phyloP scores from a whole-genome alignment of 2,797 vertebrate genomes.

The Pantherophis alleghaniensis region DNA sequence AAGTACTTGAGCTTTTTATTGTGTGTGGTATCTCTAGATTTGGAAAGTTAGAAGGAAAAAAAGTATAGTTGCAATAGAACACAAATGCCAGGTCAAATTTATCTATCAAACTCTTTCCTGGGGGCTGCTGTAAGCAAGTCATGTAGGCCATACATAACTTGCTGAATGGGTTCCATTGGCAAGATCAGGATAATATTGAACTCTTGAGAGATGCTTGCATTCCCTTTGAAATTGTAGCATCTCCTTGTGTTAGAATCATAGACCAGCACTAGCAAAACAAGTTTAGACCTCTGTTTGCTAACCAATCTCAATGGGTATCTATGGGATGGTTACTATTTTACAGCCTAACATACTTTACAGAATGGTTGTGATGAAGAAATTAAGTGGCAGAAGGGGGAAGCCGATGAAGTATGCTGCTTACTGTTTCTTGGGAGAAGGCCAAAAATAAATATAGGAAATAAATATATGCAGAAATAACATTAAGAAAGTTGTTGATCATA shows the following conservation, averaged over 20 bases:
- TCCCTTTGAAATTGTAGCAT: background rate
- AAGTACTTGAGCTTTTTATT: background rate
- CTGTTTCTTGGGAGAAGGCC: background rate
- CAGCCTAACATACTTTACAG: background rate
- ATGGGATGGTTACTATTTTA: background rate
- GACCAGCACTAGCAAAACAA: background rate
- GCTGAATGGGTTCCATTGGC: background rate
- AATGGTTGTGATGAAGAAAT: background rate
- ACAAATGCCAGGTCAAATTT: background rate
- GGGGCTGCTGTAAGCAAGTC: background rate
- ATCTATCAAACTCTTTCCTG: background rate
- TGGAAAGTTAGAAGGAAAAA: background rate
- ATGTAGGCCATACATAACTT: background rate
- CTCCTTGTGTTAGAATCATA: background rate
- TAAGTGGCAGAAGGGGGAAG: background rate
- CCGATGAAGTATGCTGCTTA: background rate
- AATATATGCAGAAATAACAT: background rate
- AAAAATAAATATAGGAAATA: background rate
- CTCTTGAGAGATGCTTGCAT: background rate
- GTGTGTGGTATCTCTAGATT: background rate
- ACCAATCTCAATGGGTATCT: background rate
- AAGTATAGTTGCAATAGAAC: background rate
- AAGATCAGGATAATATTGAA: background rate
- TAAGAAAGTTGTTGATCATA: background rate
- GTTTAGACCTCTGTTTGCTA: background rate